Evolutionary conservation across 2,797 vertebrate genomes (phyloP).

Genomic region (Micrastur ruficollis): DNA sequence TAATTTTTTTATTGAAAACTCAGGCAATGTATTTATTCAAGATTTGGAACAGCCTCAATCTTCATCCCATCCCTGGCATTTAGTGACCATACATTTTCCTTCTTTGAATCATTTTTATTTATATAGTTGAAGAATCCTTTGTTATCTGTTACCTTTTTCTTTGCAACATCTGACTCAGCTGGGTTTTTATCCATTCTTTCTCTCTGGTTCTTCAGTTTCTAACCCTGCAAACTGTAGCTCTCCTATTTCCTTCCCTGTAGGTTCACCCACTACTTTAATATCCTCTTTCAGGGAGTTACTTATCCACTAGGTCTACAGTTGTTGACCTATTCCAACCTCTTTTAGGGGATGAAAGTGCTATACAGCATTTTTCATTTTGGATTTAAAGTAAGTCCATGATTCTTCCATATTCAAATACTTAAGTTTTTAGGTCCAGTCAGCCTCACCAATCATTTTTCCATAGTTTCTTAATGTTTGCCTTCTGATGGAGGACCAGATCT

Average conservation of each 20-base stretch:
- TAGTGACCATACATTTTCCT: background rate
- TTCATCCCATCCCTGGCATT: background rate
- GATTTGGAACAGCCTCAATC: background rate
- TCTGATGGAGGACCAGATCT: background rate
- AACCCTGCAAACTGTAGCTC: background rate
- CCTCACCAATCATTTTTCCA: background rate
- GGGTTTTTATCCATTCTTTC: background rate
- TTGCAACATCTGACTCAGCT: background rate
- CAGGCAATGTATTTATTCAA: background rate
- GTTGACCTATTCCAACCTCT: background rate
- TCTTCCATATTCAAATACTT: background rate
- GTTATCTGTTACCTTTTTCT: background rate
- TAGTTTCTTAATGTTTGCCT: background rate
- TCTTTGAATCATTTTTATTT: background rate
- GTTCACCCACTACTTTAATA: background rate
- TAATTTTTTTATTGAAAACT: background rate
- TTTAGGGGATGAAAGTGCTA: background rate
- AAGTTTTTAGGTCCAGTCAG: background rate
- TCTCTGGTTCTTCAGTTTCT: background rate
- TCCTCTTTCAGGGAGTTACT: background rate
- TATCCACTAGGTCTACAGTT: background rate
- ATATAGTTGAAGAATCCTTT: background rate
- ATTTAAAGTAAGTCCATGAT: background rate
- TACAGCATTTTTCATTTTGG: background rate
- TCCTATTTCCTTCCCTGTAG: background rate